Evolutionary conservation across 2,113 vertebrate species (phyloP), one percentile per base, ranked within the genome.

Genomic region (Paedocypris sp.): DNA sequence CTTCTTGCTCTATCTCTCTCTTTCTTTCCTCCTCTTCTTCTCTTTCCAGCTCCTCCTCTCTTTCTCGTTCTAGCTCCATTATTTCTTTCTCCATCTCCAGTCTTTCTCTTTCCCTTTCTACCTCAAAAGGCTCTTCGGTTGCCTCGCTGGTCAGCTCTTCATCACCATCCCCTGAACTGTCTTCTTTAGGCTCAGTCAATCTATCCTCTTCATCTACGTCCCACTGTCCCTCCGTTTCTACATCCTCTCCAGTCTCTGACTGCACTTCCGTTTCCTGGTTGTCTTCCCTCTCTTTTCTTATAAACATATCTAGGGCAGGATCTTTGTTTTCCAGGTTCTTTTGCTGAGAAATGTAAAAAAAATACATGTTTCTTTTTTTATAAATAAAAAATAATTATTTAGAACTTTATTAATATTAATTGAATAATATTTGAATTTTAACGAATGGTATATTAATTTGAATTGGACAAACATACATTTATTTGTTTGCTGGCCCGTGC

Each of bases 121-220:
- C 57, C 4, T 79, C 79, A 56, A 77, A 79, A 18, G 74, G 76
- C 0, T 58, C 52, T 42, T 67, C 75, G 68, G 70, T 77, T 4
- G 74, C 66, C 10, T 75, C 79, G 4, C 63, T 70, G 6, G 66
- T 71, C 45, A 75, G 77, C 32, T 82, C 75, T 15, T 75, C 75
- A 2, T 50, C 60, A 10, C 46, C 76, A 25, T 68, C 72, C 1
- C 51, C 50, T 8, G 62, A 61, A 33, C 73, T 71, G 7, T 45
- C 42, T 4, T 51, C 60, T 16, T 49, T 42, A 10, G 18, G 38
- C 49, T 32, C 35, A n/a, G 5, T 59, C 18, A 26, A 11, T 49
- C 13, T 13, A 16, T 31, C 18, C 41, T 59, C 41, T 20, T 52
- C 46, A 19, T 60, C 45, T 35, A 10, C 4, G 41, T 28, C 54